A percentile compares a stretch with the other conserved stretches of the same genome.
phyloP scores from a whole-genome alignment of 1,140 invertebrate genomes.

The Trichomalopsis sarcophagae region DNA sequence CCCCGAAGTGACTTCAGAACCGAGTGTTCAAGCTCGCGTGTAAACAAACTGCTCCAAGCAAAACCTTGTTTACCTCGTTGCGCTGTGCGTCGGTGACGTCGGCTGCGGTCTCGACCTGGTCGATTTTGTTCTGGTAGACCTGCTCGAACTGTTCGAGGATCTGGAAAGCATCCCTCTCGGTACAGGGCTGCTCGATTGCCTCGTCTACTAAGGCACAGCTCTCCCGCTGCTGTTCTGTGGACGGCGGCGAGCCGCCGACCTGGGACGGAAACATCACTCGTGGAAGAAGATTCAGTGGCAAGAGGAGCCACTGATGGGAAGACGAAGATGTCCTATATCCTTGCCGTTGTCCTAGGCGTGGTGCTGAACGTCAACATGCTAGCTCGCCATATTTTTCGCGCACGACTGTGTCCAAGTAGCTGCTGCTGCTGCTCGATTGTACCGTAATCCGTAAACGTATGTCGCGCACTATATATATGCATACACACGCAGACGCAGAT shows the following conservation, averaged over 20 bases:
- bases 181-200: slow-evolving; percentile 54
- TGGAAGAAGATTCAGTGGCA: background rate
- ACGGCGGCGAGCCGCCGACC: background rate
- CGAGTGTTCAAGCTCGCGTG: too few species aligned
- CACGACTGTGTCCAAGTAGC: background rate
- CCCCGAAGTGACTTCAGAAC: too few species aligned
- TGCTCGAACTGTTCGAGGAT: slow-evolving; percentile 64
- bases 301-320: too few species aligned
- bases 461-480: too few species aligned
- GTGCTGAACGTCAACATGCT: background rate
- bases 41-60: background rate
- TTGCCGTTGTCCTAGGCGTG: background rate
- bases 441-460: too few species aligned
- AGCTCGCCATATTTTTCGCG: slow-evolving; percentile 12
- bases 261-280: background rate
- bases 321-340: too few species aligned
- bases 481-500: too few species aligned
- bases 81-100: slow-evolving; percentile 52
- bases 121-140: slow-evolving; percentile 62
- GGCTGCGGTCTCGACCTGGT: slow-evolving; percentile 57
- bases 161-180: slow-evolving; percentile 59
- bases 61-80: slow-evolving; percentile 53
- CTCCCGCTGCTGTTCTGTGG: background rate
- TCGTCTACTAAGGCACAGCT: slow-evolving; percentile 36
- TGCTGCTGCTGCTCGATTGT: background rate